A percentile compares a stretch with the other conserved stretches of the same genome.
phyloP scores from a whole-genome alignment of 2,888 invertebrate species.

The Amblyteles armatorius region DNA sequence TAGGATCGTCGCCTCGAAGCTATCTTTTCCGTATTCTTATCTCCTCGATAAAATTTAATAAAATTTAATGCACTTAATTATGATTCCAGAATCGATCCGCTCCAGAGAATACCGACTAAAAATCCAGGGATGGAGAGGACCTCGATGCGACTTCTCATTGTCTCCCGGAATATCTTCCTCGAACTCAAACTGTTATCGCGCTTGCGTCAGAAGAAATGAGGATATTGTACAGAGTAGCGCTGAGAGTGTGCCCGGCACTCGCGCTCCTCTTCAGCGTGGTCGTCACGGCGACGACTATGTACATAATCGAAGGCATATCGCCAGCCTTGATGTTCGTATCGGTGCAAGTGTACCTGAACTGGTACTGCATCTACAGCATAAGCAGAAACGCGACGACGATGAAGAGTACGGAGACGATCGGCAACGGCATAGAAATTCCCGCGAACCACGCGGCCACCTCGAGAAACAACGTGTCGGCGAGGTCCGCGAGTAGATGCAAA shows the following conservation, averaged over 20 bases:
- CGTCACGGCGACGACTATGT: slow-evolving; percentile 74
- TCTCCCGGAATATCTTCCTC: background rate
- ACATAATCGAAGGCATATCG: slow-evolving; percentile 74
- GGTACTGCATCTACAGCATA: slow-evolving; percentile 77
- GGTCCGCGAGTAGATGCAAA: slow-evolving; percentile 59
- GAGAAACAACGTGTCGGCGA: slow-evolving; percentile 1
- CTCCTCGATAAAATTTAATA: background rate
- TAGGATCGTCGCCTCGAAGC: no score
- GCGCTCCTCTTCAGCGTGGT: slow-evolving; percentile 75
- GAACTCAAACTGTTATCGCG: background rate
- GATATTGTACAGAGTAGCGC: slow-evolving; percentile 56
- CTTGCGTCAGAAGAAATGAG: slow-evolving; percentile 21
- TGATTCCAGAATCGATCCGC: background rate
- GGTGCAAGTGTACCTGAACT: slow-evolving; percentile 78
- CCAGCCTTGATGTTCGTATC: slow-evolving; percentile 75
- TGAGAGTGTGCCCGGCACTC: slow-evolving; percentile 73
- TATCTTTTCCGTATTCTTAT: no score
- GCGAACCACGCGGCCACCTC: slow-evolving; percentile 15
- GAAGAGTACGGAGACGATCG: slow-evolving; percentile 53
- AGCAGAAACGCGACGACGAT: slow-evolving; percentile 72
- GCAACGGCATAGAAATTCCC: slow-evolving; percentile 57
- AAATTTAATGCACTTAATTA: background rate
- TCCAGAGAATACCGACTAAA: background rate
- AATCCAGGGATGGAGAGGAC: background rate
- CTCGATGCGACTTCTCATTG: background rate